Conservation (phyloP, 2,113 vertebrate genomes). For the Hiodon tergisus region DNA sequence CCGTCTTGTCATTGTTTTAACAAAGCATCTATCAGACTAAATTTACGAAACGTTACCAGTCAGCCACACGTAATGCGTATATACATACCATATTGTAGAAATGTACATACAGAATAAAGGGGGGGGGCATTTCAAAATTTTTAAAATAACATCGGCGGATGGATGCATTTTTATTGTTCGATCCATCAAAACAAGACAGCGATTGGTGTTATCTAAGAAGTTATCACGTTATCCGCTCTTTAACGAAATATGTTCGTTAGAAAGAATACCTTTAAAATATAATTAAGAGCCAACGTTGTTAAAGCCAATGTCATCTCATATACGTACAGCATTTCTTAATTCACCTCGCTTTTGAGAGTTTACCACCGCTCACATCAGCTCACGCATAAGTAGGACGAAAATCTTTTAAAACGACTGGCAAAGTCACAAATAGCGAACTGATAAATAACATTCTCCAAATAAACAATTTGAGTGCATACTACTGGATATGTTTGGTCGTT, state of each 20-base stretch:
- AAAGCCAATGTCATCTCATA: neutral
- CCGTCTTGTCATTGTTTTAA: constrained; percentile 16
- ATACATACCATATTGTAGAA: constrained; percentile 9
- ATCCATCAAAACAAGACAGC: constrained; percentile 6
- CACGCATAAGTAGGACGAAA: neutral
- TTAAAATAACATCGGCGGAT: neutral
- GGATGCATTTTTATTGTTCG: constrained; percentile 14
- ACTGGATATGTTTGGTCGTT: neutral
- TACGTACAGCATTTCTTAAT: neutral
- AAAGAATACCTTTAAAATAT: constrained; percentile 5
- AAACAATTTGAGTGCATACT: neutral
- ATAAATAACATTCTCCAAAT: neutral
- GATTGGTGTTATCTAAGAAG: neutral
- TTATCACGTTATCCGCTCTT: neutral
- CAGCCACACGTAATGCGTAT: neutral
- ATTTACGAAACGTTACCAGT: neutral
- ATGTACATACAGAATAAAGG: neutral
- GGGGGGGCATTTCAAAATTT: too few species aligned
- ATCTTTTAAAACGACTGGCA: neutral
- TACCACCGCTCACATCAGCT: constrained; percentile 6
- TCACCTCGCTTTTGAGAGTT: constrained; percentile 2
- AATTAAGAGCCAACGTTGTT: neutral
- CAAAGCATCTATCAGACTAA: constrained; percentile 14
- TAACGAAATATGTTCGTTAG: neutral
- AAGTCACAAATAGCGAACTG: constrained; percentile 1